Evolutionary conservation across 2,797 vertebrate genomes (phyloP).

Genomic region (Ambastaia sidthimunki): DNA sequence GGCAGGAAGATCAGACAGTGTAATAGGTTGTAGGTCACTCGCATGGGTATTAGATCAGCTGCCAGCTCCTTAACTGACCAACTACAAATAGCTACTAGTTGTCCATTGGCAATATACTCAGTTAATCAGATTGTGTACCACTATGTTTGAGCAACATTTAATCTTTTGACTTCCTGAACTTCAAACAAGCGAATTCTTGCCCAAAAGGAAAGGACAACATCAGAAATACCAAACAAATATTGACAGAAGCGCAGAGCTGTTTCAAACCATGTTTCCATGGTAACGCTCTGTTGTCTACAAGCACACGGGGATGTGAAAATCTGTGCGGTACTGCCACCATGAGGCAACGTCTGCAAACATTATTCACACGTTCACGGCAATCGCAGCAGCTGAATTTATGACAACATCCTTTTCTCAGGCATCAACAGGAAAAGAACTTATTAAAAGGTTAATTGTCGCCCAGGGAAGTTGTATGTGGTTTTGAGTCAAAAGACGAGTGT

Average conservation of each 20-base stretch:
- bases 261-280: conserved; percentile 15
- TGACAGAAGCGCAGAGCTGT: conserved; percentile 11
- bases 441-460: background rate
- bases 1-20: no score
- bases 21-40: background rate
- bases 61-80: background rate
- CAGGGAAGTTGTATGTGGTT: background rate
- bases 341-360: conserved; percentile 63
- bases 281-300: conserved; percentile 3
- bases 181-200: conserved; percentile 4
- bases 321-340: conserved; percentile 72
- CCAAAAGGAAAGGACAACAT: background rate
- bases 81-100: background rate
- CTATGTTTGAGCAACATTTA: background rate
- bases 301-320: conserved; percentile 54
- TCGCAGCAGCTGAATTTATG: background rate
- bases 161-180: background rate
- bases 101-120: background rate
- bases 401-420: background rate
- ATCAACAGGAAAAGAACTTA: background rate
- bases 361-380: background rate
- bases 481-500: background rate
- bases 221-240: background rate
- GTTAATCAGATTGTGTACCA: background rate
- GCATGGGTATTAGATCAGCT: background rate